These are phyloP conservation scores for Xenopus tropicalis DNA, from an alignment of 2,113 vertebrate species.

Conservation along the genomic window DNA sequence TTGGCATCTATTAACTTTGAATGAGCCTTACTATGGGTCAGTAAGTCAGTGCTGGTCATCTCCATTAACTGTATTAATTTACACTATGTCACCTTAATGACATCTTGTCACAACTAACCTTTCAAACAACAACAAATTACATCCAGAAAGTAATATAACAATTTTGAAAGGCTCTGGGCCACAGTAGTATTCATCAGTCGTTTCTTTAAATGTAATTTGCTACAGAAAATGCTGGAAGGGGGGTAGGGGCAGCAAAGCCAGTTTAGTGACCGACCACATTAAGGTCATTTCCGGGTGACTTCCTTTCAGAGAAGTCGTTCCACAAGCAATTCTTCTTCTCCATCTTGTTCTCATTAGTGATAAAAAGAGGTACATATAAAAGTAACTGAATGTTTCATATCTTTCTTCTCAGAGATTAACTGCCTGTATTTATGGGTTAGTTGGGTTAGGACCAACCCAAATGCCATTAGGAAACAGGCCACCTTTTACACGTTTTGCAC, in stretches of 20 bases:
- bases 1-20: slow-evolving; percentile 83
- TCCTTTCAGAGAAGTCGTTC: slow-evolving; percentile 71
- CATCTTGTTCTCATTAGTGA: slow-evolving; percentile 73
- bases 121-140: slow-evolving; percentile 65
- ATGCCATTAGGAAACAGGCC: no score
- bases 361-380: slow-evolving; percentile 3
- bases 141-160: slow-evolving; percentile 69
- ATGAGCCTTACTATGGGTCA: slow-evolving; percentile 81
- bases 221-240: slow-evolving; percentile 45
- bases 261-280: slow-evolving; percentile 56
- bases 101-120: slow-evolving; percentile 80
- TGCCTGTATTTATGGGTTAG: no score
- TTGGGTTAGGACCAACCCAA: no score
- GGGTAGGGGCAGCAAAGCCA: slow-evolving; percentile 18
- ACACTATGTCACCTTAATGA: slow-evolving; percentile 79
- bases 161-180: slow-evolving; percentile 60
- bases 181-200: slow-evolving; percentile 56
- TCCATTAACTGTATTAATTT: slow-evolving; percentile 76
- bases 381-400: no score
- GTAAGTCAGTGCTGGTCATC: slow-evolving; percentile 77
- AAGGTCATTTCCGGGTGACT: slow-evolving; percentile 69
- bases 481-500: no score
- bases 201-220: slow-evolving; percentile 51
- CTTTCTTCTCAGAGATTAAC: no score
- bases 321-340: slow-evolving; percentile 55